phyloP scores from a whole-genome alignment of 2,888 invertebrate genomes.

The Cylloceria caligata region DNA sequence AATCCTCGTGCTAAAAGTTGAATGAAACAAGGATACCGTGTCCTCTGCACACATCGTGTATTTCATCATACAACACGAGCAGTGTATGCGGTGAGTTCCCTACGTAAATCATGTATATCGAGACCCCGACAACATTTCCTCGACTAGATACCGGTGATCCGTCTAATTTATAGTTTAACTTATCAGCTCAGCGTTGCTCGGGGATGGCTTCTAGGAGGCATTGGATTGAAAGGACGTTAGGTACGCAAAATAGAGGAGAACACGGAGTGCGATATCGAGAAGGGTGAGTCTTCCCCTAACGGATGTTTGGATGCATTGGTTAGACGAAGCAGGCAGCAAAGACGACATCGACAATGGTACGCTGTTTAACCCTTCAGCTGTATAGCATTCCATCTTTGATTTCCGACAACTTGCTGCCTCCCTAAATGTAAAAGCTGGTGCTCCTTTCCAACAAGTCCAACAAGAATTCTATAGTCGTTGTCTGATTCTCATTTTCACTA shows the following conservation, averaged over 20 bases:
- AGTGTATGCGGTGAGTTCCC: constrained; percentile 71
- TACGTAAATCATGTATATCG: constrained; percentile 83
- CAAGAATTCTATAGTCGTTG: constrained; percentile 22
- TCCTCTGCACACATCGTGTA: background rate
- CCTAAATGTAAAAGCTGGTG: constrained; percentile 18
- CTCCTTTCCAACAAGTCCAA: constrained; percentile 20
- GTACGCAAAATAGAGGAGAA: constrained; percentile 39
- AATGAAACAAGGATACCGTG: background rate
- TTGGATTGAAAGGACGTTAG: constrained; percentile 69
- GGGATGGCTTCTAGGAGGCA: constrained; percentile 64
- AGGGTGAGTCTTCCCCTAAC: constrained; percentile 45
- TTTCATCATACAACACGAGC: background rate
- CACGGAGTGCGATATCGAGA: constrained; percentile 29
- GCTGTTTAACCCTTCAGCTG: constrained; percentile 82
- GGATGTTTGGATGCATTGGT: constrained; percentile 53
- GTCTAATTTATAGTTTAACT: constrained; percentile 84
- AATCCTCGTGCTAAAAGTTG: background rate
- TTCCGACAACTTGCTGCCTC: constrained; percentile 75
- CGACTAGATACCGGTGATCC: constrained; percentile 83
- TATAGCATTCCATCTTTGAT: constrained; percentile 84
- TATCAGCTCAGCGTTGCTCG: constrained; percentile 82
- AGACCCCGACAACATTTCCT: constrained; percentile 82
- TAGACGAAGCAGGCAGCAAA: constrained; percentile 60
- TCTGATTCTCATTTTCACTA: constrained; percentile 25
- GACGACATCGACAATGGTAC: constrained; percentile 56